Evolutionary conservation across 1,140 invertebrate genomes (phyloP).

Genomic region (Colletes latitarsis): DNA sequence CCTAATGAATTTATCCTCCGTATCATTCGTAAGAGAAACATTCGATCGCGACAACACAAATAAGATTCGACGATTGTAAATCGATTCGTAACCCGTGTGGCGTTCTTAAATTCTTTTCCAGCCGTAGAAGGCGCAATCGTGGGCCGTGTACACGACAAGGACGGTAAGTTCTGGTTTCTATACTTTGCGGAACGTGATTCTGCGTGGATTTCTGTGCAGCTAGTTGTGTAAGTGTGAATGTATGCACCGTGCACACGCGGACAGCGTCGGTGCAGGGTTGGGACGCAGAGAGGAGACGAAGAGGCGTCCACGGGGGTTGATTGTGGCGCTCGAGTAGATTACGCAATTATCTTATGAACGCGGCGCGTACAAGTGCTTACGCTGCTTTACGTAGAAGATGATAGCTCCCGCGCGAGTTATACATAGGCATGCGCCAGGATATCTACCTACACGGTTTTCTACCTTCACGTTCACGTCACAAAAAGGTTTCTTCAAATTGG

Average conservation of each 20-base stretch:
- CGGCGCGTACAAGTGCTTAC: conserved; percentile 66
- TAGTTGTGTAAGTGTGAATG: conserved; percentile 1
- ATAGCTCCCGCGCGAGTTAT: conserved; percentile 41
- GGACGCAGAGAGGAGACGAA: not conserved
- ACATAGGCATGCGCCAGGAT: conserved; percentile 22
- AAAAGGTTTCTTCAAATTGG: conserved; percentile 67
- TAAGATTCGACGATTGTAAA: not conserved
- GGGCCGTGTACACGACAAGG: conserved; percentile 18
- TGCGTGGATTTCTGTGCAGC: conserved; percentile 32
- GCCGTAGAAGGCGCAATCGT: conserved; percentile 10
- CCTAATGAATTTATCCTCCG: too few species aligned
- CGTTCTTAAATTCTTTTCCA: not conserved
- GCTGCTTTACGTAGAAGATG: conserved; percentile 58
- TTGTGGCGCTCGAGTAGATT: conserved; percentile 71
- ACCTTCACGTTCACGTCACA: conserved; percentile 8
- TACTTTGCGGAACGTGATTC: conserved; percentile 52
- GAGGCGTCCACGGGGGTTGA: conserved; percentile 66
- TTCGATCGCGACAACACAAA: too few species aligned
- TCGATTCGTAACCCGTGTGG: not conserved
- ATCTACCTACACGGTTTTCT: conserved; percentile 6
- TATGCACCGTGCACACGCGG: not conserved
- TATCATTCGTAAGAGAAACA: too few species aligned
- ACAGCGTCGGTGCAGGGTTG: not conserved
- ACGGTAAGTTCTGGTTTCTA: conserved; percentile 41
- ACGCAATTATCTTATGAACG: conserved; percentile 77